Base-by-base conservation (phyloP, 2,888 invertebrate genomes). In the Enchytraeus crypticus region DNA sequence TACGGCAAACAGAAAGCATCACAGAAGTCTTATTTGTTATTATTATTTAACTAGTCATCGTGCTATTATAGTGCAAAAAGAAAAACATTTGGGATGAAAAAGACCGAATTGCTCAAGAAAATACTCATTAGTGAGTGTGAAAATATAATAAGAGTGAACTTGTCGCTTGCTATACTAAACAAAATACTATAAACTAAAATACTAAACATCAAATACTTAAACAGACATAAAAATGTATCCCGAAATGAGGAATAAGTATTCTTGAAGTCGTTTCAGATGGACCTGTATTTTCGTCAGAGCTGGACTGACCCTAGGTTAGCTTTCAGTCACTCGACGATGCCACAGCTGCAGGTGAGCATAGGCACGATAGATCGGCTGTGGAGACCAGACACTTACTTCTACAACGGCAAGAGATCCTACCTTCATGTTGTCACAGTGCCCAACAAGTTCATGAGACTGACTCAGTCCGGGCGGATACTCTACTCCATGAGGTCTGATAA, bases 401-500 rank as follows among this genome's bases (percentile, higher is more conserved):
- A 91, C 80, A 95, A 95, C 77, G 93, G 93, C 29, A 91, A 92
- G 75, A 88, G 90, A 70, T 91, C 91, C 18, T 92, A 93, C 74
- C 88, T 95, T 49, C 95, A 95, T 80, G 92, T 90, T 30, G 92
- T 95, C 70, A 93, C 95, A 1, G 90, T 90, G 21, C 92, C 93
- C 0, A 95, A 95, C 79, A 92, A 93, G 80, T 82, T 95, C 69
- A 81, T 95, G 43, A 82, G 95, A 66, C 87, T 95, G 69, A 87
- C 86, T 71, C 88, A 89, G 77, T 88, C 92, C 73, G 93, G 92
- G 0, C 90, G 90, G 71, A 90, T 93, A 72, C 83, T 92, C 57
- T 93, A 92, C 78, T 93, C 92, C 0, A 91, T 92, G 88, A 87
- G 92, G 90, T 90, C n/a, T n/a, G n/a, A n/a, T n/a, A n/a, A n/a